Evolutionary conservation across 2,113 vertebrate species (phyloP).

Genomic region (Eclectus roratus): DNA sequence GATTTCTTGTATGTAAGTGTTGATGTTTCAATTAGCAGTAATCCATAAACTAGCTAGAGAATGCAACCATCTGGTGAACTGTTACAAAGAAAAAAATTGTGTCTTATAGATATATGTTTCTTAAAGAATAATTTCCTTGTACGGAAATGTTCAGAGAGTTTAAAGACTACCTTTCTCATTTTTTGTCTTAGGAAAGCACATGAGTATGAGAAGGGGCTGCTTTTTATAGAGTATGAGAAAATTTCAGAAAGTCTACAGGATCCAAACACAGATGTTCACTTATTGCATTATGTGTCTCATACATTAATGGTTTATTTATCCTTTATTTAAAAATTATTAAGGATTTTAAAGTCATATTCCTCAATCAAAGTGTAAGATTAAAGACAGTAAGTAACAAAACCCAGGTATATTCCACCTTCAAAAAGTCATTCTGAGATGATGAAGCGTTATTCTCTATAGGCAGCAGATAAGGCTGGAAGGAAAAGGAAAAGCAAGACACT

Average conservation of each 20-base stretch:
- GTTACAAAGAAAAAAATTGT: neutral
- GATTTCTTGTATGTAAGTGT: neutral
- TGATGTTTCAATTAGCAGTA: conserved; percentile 57
- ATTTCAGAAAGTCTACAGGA: neutral
- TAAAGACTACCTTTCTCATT: conserved; percentile 32
- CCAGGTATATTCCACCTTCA: neutral
- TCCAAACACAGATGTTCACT: neutral
- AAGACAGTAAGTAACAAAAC: neutral
- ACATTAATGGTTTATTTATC: neutral
- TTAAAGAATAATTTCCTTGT: conserved; percentile 32
- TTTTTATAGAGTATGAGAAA: neutral
- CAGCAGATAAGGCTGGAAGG: neutral
- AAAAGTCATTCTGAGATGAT: neutral
- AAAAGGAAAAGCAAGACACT: neutral
- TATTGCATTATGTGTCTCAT: neutral
- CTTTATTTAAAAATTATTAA: conserved; percentile 1
- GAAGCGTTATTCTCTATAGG: neutral
- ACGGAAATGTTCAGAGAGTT: conserved; percentile 31
- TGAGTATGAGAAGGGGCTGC: neutral
- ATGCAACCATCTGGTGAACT: conserved; percentile 43
- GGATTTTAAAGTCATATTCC: neutral
- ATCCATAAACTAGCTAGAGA: conserved; percentile 28
- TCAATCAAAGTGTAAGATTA: neutral
- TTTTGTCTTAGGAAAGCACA: conserved; percentile 16
- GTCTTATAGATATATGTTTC: conserved; percentile 10